phyloP scores from a whole-genome alignment of 1,140 invertebrate species.

The Hyphantria cunea region DNA sequence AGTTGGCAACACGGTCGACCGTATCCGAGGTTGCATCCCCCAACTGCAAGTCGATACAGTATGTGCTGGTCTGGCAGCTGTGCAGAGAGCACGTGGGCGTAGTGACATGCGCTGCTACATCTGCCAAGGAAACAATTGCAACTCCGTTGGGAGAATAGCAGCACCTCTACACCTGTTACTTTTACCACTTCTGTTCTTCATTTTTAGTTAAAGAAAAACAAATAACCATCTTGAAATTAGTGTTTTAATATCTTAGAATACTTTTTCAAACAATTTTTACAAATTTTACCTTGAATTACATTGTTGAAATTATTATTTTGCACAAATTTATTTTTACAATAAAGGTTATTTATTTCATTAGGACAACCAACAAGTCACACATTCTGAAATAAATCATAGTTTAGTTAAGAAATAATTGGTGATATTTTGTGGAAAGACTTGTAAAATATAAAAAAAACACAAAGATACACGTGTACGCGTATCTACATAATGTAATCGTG shows the following conservation, averaged over 20 bases:
- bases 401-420: too few species aligned
- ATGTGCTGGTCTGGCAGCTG: slow-evolving; percentile 62
- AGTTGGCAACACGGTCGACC: slow-evolving; percentile 77
- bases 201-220: slow-evolving; percentile 52
- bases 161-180: slow-evolving; percentile 22
- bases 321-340: too few species aligned
- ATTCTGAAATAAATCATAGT: too few species aligned
- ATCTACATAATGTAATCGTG: too few species aligned
- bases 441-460: too few species aligned
- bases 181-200: slow-evolving; percentile 45
- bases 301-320: too few species aligned
- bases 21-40: slow-evolving; percentile 70
- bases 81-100: slow-evolving; percentile 69
- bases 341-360: too few species aligned
- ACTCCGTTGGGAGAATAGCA: slow-evolving; percentile 43
- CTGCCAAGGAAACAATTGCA: slow-evolving; percentile 73
- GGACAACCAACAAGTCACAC: too few species aligned
- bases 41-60: slow-evolving; percentile 64
- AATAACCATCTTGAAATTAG: slow-evolving; percentile 5
- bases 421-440: too few species aligned
- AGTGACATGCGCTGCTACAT: slow-evolving; percentile 70
- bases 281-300: neutral
- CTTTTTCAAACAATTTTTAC: neutral
- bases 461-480: too few species aligned
- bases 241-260: slow-evolving; percentile 18